Evolutionary conservation across 2,888 invertebrate genomes (phyloP), one percentile per base, ranked within the genome.

Genomic region (Synanthedon tipuliformis): DNA sequence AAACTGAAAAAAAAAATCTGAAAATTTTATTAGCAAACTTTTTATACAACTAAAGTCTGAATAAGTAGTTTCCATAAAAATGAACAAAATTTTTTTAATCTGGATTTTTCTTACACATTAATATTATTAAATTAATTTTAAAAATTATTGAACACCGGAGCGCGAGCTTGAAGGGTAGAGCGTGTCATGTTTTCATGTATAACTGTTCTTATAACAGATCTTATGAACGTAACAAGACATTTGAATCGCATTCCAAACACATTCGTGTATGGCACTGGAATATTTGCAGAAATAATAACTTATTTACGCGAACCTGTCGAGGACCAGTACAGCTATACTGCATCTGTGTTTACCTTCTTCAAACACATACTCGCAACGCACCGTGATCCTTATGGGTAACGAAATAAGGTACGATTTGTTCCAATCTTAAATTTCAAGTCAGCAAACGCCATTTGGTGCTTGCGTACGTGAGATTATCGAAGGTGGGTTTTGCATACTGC

Each of bases 401-500:
- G 4, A 7, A 45, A 15, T 45, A 45, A 45, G 45, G 41, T 4
- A 27, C 13, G n/a, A 61, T 57, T 70, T 27, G 59, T 53, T 48
- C 55, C 60, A 48, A 58, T 56, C 40, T 27, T 51, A 52, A 52
- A 58, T 59, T 64, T 50, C 48, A 52, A 53, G 59, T 56, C 62
- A 54, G 76, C 63, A 77, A 69, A 69, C 62, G 63, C 63, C 71
- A 70, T 55, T 67, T 71, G 69, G 73, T 66, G 60, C 70, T 71
- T 69, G 71, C 65, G 65, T 63, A 71, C 64, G 69, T 68, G 69
- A 75, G 77, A 80, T 79, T 82, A 80, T 78, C 69, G 79, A 76
- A 81, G 78, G 73, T 75, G 63, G 73, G 80, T 81, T 81, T 81
- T 80, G 79, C 81, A 82, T 81, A 83, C 78, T 79, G 71, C 80